Evolutionary conservation across 35 echinoderm and acorn worm species (phyloP).

Genomic region (Anneissia japonica): DNA sequence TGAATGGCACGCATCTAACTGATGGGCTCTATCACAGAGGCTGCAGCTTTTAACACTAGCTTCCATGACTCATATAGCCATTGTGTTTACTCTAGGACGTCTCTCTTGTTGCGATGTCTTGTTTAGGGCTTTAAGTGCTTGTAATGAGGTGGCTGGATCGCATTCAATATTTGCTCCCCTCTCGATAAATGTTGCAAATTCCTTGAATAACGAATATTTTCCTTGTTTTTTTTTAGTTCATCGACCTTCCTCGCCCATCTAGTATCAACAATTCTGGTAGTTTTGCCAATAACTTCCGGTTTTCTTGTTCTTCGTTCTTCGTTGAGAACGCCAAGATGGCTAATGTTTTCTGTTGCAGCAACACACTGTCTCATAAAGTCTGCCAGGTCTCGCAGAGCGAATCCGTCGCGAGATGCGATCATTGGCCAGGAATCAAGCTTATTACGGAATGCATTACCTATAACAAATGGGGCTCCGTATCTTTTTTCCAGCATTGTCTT

Average conservation of each 20-base stretch:
- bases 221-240: constrained; percentile 7
- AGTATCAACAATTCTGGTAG: background rate
- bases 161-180: constrained; percentile 44
- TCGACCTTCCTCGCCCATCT: constrained; percentile 33
- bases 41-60: background rate
- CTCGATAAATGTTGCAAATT: constrained; percentile 45
- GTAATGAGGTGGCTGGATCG: constrained; percentile 17
- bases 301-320: background rate
- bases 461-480: background rate
- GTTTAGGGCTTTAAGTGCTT: background rate
- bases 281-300: background rate
- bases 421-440: background rate
- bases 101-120: background rate
- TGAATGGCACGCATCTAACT: background rate
- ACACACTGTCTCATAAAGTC: background rate
- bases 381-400: background rate
- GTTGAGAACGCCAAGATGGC: background rate
- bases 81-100: background rate
- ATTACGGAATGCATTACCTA: background rate
- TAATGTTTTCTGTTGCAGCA: background rate
- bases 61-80: background rate
- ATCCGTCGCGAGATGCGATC: background rate
- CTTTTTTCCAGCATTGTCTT: background rate
- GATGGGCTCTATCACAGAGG: background rate
- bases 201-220: constrained; percentile 30